Conservation (phyloP, 2,888 invertebrate species). For the Leptarthrus brevirostris region DNA sequence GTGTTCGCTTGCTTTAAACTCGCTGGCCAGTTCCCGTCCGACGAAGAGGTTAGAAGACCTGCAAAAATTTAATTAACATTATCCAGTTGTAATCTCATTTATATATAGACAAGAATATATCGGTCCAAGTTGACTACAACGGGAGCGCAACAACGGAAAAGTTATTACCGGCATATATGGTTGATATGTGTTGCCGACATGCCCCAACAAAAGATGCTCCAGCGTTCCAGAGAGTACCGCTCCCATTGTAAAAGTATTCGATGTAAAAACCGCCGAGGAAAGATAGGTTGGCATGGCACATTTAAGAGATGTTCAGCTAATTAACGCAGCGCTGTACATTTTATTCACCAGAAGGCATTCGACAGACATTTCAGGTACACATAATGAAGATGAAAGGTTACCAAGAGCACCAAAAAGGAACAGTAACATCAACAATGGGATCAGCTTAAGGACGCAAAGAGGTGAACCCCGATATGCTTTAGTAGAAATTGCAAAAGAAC, state of each 20-base stretch:
- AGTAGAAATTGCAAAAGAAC: slow-evolving; percentile 23
- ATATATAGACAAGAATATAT: slow-evolving; percentile 32
- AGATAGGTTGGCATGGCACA: slow-evolving; percentile 35
- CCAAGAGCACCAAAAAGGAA: slow-evolving; percentile 24
- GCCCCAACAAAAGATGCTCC: slow-evolving; percentile 35
- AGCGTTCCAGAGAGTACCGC: not conserved
- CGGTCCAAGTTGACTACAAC: not conserved
- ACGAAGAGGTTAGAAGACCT: slow-evolving; percentile 16
- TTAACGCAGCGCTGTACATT: slow-evolving; percentile 41
- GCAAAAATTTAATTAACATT: slow-evolving; percentile 48
- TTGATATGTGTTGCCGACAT: slow-evolving; percentile 40
- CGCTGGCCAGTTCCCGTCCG: not conserved
- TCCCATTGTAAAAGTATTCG: slow-evolving; percentile 33
- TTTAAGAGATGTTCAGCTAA: slow-evolving; percentile 47
- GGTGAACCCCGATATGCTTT: slow-evolving; percentile 29
- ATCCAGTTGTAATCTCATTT: slow-evolving; percentile 43
- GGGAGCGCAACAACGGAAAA: slow-evolving; percentile 11
- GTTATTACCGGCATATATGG: slow-evolving; percentile 37
- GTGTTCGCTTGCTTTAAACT: slow-evolving; percentile 34
- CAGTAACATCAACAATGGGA: slow-evolving; percentile 32
- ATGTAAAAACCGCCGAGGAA: slow-evolving; percentile 27
- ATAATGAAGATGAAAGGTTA: slow-evolving; percentile 47
- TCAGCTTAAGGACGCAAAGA: slow-evolving; percentile 2
- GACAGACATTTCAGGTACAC: slow-evolving; percentile 27
- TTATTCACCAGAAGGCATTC: slow-evolving; percentile 38